Percentiles rank a stretch among this genome's conserved stretches.
Conservation (phyloP, 1,140 invertebrate species). For the Scylla paramamosain region DNA sequence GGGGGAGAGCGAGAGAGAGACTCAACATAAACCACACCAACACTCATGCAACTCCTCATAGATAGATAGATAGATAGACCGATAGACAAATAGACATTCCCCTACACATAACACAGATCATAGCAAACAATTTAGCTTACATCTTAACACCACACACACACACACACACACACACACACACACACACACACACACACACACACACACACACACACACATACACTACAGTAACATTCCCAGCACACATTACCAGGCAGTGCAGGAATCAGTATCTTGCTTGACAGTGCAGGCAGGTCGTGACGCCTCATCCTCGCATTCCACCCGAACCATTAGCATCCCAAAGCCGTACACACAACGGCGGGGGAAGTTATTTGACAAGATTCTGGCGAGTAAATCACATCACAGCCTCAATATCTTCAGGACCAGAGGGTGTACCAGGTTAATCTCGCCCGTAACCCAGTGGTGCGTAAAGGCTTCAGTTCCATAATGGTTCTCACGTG, state of each 20-base stretch:
- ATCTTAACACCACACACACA: no score
- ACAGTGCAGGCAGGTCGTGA: background rate
- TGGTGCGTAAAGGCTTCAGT: background rate
- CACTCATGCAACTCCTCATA: no score
- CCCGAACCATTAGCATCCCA: slow-evolving; percentile 1
- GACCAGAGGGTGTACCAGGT: background rate
- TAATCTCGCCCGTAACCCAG: background rate
- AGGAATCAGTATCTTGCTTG: background rate
- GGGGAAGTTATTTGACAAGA: slow-evolving; percentile 61
- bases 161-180: no score
- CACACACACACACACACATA: background rate
- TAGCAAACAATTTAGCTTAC: no score
- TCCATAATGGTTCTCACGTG: background rate
- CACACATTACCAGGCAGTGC: no score
- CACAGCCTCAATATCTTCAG: slow-evolving; percentile 21
- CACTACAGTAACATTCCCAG: no score
- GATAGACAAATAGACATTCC: no score
- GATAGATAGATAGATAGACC: no score
- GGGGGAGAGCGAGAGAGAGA: background rate
- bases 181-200: background rate
- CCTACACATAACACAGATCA: no score
- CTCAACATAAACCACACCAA: no score
- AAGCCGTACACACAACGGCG: background rate
- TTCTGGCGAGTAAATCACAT: slow-evolving; percentile 50
- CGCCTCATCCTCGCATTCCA: background rate